Percentiles rank a stretch among this genome's conserved stretches.
Conservation (phyloP, 1,140 invertebrate species). For the honey bee (Apis mellifera) region DNA sequence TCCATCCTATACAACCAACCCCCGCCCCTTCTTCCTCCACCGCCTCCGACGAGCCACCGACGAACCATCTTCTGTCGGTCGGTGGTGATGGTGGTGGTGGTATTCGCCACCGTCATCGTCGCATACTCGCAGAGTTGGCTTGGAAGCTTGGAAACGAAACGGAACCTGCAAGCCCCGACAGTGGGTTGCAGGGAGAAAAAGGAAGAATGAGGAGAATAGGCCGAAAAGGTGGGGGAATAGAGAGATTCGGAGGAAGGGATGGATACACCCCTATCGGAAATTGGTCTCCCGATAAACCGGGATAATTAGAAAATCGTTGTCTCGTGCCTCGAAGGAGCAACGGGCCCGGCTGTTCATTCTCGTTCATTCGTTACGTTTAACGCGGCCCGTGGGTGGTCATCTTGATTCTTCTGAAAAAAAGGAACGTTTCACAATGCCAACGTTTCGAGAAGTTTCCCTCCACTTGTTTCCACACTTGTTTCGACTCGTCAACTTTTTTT, state of each 20-base stretch:
- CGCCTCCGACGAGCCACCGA: neutral
- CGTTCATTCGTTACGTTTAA: conserved; percentile 10
- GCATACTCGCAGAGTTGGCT: conserved; percentile 41
- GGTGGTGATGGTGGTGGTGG: conserved; percentile 33
- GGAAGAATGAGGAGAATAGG: conserved; percentile 40
- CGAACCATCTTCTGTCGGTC: conserved; percentile 35
- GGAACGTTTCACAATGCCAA: neutral
- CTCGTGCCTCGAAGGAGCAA: conserved; percentile 29
- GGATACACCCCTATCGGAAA: conserved; percentile 52
- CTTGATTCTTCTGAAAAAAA: neutral
- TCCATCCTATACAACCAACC: conserved; percentile 21
- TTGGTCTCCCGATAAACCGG: conserved; percentile 61
- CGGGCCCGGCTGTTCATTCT: conserved; percentile 9
- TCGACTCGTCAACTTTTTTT: neutral
- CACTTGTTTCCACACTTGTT: too few species aligned
- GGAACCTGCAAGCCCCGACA: conserved; percentile 27
- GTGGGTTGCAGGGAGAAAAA: conserved; percentile 46
- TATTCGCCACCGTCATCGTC: conserved; percentile 57
- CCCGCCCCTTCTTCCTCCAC: neutral
- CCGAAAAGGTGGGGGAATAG: neutral
- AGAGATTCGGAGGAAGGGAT: conserved; percentile 9
- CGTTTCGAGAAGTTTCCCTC: neutral
- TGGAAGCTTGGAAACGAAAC: conserved; percentile 44
- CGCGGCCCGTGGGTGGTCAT: conserved; percentile 22
- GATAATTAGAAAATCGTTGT: conserved; percentile 67